Evolutionary conservation across 2,888 invertebrate genomes (phyloP).

Genomic region (Willowsia nigromaculata): DNA sequence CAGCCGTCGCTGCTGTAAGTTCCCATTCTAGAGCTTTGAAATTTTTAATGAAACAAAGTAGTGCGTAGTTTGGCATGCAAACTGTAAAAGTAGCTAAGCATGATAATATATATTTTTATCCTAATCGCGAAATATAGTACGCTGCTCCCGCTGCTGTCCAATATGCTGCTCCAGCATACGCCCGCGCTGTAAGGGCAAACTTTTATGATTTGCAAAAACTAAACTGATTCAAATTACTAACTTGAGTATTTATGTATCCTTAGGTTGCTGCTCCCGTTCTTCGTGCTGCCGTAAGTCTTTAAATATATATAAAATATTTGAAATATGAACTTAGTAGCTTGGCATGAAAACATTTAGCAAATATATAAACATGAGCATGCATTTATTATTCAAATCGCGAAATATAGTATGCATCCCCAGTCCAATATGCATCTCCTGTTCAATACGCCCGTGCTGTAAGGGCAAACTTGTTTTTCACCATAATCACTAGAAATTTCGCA

Average conservation of each 20-base stretch:
- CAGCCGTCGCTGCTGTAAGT: constrained; percentile 21
- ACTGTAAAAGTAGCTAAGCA: not conserved
- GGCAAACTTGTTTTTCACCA: not conserved
- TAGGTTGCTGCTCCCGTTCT: not conserved
- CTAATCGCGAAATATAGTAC: constrained; percentile 25
- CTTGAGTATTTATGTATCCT: not conserved
- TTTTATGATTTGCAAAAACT: not conserved
- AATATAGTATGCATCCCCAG: not conserved
- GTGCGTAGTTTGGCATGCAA: not conserved
- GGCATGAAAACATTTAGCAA: not conserved
- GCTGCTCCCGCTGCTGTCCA: not conserved
- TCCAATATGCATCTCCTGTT: not conserved
- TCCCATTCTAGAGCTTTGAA: not conserved
- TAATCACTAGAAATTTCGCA: not conserved
- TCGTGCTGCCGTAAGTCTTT: not conserved
- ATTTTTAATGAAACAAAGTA: too few relatives aligned
- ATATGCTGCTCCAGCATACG: constrained; percentile 37
- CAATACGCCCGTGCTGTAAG: not conserved
- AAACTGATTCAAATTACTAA: not conserved
- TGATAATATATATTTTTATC: not conserved
- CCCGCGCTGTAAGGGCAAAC: constrained; percentile 24
- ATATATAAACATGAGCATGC: not conserved
- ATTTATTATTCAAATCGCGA: not conserved
- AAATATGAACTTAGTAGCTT: not conserved
- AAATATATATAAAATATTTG: not conserved